Conservation (phyloP, 2,797 vertebrate species). For the Chiroxiphia lanceolata region DNA sequence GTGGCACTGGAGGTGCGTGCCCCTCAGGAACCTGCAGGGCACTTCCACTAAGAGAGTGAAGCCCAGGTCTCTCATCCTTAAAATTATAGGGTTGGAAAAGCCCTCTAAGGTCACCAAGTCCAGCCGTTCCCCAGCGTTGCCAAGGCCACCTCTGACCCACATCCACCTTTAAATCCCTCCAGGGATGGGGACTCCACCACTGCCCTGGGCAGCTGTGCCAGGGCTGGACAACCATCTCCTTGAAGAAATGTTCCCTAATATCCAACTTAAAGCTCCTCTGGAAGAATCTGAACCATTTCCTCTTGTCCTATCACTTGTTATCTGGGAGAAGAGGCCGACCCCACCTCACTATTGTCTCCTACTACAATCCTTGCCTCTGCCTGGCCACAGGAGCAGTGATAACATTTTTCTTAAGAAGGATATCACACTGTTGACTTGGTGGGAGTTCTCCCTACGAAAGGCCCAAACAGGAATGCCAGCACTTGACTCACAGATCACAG, state of each 20-base stretch:
- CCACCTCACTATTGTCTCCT: background rate
- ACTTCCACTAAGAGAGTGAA: background rate
- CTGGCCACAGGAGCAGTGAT: rapidly evolving
- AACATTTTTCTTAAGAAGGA: background rate
- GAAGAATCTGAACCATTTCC: background rate
- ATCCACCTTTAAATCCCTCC: background rate
- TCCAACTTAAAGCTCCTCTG: background rate
- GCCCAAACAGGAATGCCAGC: background rate
- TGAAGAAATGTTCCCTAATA: background rate
- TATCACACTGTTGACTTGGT: background rate
- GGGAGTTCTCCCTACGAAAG: background rate
- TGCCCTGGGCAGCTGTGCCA: background rate
- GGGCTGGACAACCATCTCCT: background rate
- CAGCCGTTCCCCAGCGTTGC: background rate
- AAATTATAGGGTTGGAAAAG: background rate
- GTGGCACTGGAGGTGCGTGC: background rate
- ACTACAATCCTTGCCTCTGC: rapidly evolving
- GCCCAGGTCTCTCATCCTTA: background rate
- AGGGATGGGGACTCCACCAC: background rate
- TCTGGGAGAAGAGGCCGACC: background rate
- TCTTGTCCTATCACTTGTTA: background rate
- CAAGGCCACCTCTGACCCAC: background rate
- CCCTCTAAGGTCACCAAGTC: background rate
- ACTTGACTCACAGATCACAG: background rate
- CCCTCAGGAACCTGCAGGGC: background rate